Evolutionary conservation across 30 jellyfish, hydroid and myxozoan species (phyloP), one percentile per base, ranked within the genome.

Genomic region (Catostylus mosaicus): DNA sequence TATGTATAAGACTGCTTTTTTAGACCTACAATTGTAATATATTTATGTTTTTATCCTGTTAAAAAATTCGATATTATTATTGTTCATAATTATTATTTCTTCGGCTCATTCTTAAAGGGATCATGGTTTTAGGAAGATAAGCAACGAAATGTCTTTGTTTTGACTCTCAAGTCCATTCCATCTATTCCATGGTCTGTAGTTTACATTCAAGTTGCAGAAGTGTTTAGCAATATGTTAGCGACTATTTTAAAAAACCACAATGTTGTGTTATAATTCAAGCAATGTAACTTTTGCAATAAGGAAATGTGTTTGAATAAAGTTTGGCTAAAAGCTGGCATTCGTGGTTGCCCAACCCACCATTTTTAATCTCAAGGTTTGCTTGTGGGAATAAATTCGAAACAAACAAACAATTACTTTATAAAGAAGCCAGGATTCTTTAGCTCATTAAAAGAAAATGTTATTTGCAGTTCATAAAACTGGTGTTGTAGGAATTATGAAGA

Each of bases 291-390:
- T 48, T 9, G 63, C 24, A 16, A 9, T 7, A 48, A 16, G 14
- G 23, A 48, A 9, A 16, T 48, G 63, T 48, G n/a, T 48, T 23
- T 9, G 20, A 48, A 27, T 27, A 48, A 48, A 48, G 14, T 9
- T 23, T 2, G 24, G 63, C 14, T 48, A 27, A 4, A 48, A 48
- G 63, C 11, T 16, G 1, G 3, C 14, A 4, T 48, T 48, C 20
- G 63, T 48, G 63, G 63, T 27, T 48, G 20, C 14, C 63, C 63
- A 48, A 9, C 20, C 63, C 63, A 27, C 63, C 63, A 48, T 40
- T 40, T 14, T 40, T 40, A 14, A 40, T 7, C 54, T 40, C 14
- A 40, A 40, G 11, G 14, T 2, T 48, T 23, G 63, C 20, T 16
- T 48, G 20, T 48, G 63, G 63, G 24, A 40, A 40, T 2, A 48